A percentile compares a stretch with the other conserved stretches of the same genome.
These are phyloP conservation scores for Stegana nigrithorax DNA, from an alignment of 2,888 invertebrate genomes.

Conservation along the genomic window DNA sequence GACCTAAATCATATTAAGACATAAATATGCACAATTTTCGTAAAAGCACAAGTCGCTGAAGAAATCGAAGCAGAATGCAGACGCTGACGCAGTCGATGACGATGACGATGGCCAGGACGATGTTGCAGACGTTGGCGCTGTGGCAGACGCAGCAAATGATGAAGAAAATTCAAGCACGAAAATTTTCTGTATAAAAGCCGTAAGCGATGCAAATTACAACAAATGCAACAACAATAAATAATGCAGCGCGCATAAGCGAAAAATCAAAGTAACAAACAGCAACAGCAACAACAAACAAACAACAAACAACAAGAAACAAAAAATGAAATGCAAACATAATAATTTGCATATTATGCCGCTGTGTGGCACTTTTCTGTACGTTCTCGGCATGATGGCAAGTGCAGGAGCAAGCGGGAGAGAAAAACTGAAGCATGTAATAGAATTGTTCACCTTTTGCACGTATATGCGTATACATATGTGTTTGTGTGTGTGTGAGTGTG, in stretches of 20 bases:
- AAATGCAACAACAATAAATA: neutral
- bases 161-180: conserved; percentile 13
- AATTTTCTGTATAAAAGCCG: conserved; percentile 26
- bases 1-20: conserved; percentile 47
- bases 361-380: conserved; percentile 21
- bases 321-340: conserved; percentile 56
- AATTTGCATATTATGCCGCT: conserved; percentile 56
- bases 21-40: conserved; percentile 37
- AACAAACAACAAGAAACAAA: too few species aligned
- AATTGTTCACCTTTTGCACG: conserved; percentile 65
- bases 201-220: conserved; percentile 26
- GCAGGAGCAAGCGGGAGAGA: conserved; percentile 21
- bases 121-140: too few species aligned
- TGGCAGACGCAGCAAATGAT: neutral
- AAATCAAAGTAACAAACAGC: conserved; percentile 19
- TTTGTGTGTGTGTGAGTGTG: conserved; percentile 26
- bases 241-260: too few species aligned
- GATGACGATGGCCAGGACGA: neutral
- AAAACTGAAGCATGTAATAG: conserved; percentile 53
- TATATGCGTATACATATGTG: too few species aligned
- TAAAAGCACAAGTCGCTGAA: too few species aligned
- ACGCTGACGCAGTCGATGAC: neutral
- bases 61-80: neutral
- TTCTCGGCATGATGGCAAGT: conserved; percentile 41
- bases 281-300: neutral